phyloP scores from a whole-genome alignment of 1,140 invertebrate genomes.

The Diploscapter pachys region DNA sequence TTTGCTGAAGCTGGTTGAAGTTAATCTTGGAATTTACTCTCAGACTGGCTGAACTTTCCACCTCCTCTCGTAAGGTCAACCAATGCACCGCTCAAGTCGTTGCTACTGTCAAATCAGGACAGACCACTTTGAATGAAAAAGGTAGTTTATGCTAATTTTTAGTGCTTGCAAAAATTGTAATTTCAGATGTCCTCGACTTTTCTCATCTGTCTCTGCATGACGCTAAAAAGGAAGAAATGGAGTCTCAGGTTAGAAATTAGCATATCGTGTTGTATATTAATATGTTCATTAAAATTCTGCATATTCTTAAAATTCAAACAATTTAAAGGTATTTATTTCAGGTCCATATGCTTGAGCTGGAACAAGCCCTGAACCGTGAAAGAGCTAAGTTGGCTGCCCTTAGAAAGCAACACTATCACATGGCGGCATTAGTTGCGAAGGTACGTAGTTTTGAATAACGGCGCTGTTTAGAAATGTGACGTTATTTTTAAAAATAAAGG shows the following conservation, averaged over 20 bases:
- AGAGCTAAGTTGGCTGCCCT: slow-evolving; percentile 76
- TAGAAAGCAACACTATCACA: slow-evolving; percentile 84
- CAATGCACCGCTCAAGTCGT: slow-evolving; percentile 84
- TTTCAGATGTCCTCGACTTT: slow-evolving; percentile 81
- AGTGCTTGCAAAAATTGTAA: neutral
- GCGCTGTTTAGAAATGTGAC: too few species aligned
- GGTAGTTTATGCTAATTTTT: slow-evolving; percentile 62
- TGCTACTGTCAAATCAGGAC: slow-evolving; percentile 82
- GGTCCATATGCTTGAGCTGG: slow-evolving; percentile 76
- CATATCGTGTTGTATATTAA: too few species aligned
- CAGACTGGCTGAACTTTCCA: slow-evolving; percentile 70
- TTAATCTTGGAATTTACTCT: neutral
- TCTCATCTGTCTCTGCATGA: slow-evolving; percentile 83
- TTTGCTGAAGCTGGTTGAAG: neutral
- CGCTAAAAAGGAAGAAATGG: slow-evolving; percentile 90
- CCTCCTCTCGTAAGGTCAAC: slow-evolving; percentile 81
- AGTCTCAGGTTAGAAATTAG: slow-evolving; percentile 65
- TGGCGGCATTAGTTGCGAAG: slow-evolving; percentile 70
- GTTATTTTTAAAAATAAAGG: too few species aligned
- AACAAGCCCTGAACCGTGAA: slow-evolving; percentile 82
- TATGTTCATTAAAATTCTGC: too few species aligned
- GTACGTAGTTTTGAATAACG: too few species aligned
- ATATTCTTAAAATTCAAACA: too few species aligned
- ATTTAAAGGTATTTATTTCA: too few species aligned
- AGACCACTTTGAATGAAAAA: slow-evolving; percentile 78